Percentiles rank a stretch among this genome's conserved stretches.
Evolutionary conservation across 2,113 vertebrate genomes (phyloP).

Genomic region (Ascaphus truei): DNA sequence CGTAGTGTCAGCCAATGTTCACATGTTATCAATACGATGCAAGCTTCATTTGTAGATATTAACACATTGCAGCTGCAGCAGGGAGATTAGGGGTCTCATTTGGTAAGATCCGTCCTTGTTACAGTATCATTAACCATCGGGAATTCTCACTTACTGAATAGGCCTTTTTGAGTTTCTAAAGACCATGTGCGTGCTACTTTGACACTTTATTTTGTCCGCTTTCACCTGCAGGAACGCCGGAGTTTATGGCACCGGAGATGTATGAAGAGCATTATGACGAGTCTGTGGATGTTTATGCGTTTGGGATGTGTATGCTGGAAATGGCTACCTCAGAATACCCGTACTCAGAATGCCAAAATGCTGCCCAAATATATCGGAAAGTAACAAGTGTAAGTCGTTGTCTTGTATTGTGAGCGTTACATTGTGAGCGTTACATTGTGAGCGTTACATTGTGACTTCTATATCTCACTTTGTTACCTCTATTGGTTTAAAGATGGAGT

Average conservation of each 20-base stretch:
- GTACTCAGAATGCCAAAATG: conserved; percentile 97
- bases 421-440: too few relatives aligned
- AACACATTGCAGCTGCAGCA: too few relatives aligned
- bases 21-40: too few relatives aligned
- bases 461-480: too few relatives aligned
- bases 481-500: too few relatives aligned
- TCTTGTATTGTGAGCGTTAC: background rate
- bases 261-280: conserved; percentile 97
- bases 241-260: conserved; percentile 98
- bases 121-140: too few relatives aligned
- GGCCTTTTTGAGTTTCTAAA: background rate
- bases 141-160: background rate
- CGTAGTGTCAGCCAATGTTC: too few relatives aligned
- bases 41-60: too few relatives aligned
- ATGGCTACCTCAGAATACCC: conserved; percentile 98
- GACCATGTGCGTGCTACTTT: too few relatives aligned
- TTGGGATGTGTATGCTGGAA: conserved; percentile 98
- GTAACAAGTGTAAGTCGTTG: conserved; percentile 89
- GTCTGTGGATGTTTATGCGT: conserved; percentile 92
- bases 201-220: background rate
- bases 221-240: conserved; percentile 78
- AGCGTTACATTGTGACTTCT: too few relatives aligned
- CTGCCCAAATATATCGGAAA: conserved; percentile 98
- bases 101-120: too few relatives aligned
- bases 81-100: too few relatives aligned